Base-by-base conservation (phyloP, 2,888 invertebrate species). In the Caenorhabditis drosophilae region DNA sequence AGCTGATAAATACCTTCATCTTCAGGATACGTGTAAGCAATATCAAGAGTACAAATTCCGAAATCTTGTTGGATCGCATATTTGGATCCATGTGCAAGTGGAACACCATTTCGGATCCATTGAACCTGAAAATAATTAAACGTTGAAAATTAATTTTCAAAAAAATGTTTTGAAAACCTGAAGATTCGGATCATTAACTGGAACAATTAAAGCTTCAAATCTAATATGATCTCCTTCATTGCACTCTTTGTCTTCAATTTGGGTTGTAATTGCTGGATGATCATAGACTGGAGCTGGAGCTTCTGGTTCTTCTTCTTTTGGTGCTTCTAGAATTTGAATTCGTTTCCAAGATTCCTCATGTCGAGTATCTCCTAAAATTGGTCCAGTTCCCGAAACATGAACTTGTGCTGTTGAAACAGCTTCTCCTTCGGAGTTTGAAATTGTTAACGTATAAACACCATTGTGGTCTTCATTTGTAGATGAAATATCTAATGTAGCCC, bases 1-100 rank as follows among this genome's bases (percentile, higher is more conserved):
- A 95, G 93, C 2, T 94, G 95, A 85, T 96, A 96, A 36, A 93
- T 92, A 44, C 96, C 96, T 1, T 93, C 92, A 86, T 97, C 97
- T 85, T 93, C 93, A 22, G 94, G 93, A 57, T 63, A 79, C 6
- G 83, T 73, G 79, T 92, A 91, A 51, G 88, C 89, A 67, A 94
- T 89, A 82, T 93, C 93, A 77, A 98, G 87, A 22, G 93, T 90
- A 12, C 96, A 92, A 82, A 91, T 92, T 62, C 97, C 97, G 85
- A 98, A 97, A 84, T 98, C 97, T 82, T 94, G 92, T n/a, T 91
- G 91, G 31, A 92, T 90, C 85, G 93, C 78, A 62, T 81, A 83
- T 57, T 83, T 83, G 11, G 75, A 77, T 35, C 84, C 83, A 26
- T 83, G 76, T 3, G 71, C 71, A 20, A 83, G 61, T 22, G 82